Evolutionary conservation across 2,113 vertebrate species (phyloP).

Genomic region (Takifugu flavidus): DNA sequence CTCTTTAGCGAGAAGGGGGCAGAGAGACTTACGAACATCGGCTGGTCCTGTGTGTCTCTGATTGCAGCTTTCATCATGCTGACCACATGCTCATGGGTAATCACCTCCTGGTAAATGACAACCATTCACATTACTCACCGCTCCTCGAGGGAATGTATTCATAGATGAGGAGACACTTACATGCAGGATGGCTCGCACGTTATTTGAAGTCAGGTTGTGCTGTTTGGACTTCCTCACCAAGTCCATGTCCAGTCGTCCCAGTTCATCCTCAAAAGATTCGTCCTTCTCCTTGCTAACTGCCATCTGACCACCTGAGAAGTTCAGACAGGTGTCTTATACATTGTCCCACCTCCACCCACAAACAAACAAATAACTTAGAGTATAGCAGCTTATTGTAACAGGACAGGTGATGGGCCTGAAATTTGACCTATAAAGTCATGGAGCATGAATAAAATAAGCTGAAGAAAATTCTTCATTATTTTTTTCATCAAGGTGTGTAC

Average conservation of each 20-base stretch:
- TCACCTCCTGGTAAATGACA: conserved; percentile 82
- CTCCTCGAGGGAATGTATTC: conserved; percentile 11
- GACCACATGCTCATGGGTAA: conserved; percentile 93
- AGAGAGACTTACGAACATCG: conserved; percentile 86
- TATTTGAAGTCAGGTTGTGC: conserved; percentile 87
- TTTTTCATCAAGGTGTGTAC: too few relatives aligned
- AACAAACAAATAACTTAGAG: background rate
- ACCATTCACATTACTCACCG: background rate
- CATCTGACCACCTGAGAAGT: background rate
- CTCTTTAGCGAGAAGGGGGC: background rate
- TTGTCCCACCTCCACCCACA: background rate
- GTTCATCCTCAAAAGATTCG: conserved; percentile 79
- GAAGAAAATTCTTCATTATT: too few relatives aligned
- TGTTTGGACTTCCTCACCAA: conserved; percentile 86
- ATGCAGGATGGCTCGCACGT: conserved; percentile 91
- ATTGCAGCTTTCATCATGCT: conserved; percentile 98
- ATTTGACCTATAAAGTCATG: too few relatives aligned
- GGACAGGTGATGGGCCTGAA: too few relatives aligned
- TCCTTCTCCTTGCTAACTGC: conserved; percentile 6
- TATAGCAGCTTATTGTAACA: too few relatives aligned
- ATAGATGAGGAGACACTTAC: conserved; percentile 67
- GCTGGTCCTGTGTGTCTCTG: conserved; percentile 86
- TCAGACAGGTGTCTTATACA: background rate
- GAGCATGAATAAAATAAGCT: too few relatives aligned
- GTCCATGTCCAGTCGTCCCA: conserved; percentile 82